Evolutionary conservation across 2,797 vertebrate genomes (phyloP).

Genomic region (Rhadinocentrus ornatus): DNA sequence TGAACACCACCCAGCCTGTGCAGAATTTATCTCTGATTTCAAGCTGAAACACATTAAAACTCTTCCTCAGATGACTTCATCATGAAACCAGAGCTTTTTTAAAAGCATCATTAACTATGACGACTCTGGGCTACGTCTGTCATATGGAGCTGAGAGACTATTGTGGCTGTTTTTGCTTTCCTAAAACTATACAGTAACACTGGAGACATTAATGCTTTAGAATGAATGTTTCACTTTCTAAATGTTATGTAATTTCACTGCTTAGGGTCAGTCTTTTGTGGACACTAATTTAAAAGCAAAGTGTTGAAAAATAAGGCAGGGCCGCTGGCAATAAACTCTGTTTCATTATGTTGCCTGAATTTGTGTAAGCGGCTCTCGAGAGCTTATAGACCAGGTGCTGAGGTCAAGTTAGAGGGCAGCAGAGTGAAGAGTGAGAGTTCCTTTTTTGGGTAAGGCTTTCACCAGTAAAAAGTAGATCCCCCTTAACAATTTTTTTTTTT

Average conservation of each 20-base stretch:
- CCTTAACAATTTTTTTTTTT: conserved; percentile 61
- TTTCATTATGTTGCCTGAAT: conserved; percentile 6
- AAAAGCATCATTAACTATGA: conserved; percentile 72
- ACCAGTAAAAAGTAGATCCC: conserved; percentile 46
- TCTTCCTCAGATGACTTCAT: conserved; percentile 81
- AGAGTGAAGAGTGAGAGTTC: conserved; percentile 59
- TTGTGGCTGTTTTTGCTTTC: conserved; percentile 9
- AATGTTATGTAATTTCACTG: conserved; percentile 12
- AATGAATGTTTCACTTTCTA: conserved; percentile 27
- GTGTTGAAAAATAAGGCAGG: conserved; percentile 8
- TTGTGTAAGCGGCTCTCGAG: conserved; percentile 13
- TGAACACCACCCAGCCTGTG: conserved; percentile 63
- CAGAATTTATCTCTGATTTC: conserved; percentile 78
- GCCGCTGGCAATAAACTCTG: neutral
- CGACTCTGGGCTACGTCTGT: conserved; percentile 52
- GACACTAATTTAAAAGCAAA: conserved; percentile 3
- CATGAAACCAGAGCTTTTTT: conserved; percentile 78
- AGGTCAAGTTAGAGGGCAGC: conserved; percentile 58
- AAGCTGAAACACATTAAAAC: conserved; percentile 81
- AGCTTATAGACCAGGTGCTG: conserved; percentile 57
- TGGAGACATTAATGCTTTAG: neutral
- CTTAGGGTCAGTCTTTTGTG: neutral
- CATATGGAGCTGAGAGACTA: conserved; percentile 48
- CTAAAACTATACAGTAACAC: conserved; percentile 8
- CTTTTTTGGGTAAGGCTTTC: conserved; percentile 72